A percentile compares a stretch with the other conserved stretches of the same genome.
These are phyloP conservation scores for Xenopus laevis DNA, from an alignment of 2,113 vertebrate species.

Conservation along the genomic window DNA sequence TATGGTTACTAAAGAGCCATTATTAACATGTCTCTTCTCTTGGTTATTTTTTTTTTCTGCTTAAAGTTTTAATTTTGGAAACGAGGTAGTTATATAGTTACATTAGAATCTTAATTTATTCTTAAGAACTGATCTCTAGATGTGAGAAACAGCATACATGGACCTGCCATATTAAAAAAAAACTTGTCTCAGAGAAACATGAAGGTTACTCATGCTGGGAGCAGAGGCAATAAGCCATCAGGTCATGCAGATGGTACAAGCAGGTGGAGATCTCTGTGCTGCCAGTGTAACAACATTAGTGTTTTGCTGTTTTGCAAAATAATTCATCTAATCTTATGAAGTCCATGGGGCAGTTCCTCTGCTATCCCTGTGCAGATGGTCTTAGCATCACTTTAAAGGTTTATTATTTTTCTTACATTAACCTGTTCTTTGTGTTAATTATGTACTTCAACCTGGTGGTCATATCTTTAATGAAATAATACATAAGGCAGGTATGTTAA, in stretches of 20 bases:
- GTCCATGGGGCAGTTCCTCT: constrained; percentile 18
- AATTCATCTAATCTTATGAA: constrained; percentile 32
- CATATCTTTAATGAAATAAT: too few species aligned
- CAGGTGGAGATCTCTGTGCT: constrained; percentile 30
- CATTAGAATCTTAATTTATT: too few species aligned
- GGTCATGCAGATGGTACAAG: constrained; percentile 39
- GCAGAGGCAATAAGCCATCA: constrained; percentile 15
- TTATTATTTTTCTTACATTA: constrained; percentile 1
- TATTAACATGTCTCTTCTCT: too few species aligned
- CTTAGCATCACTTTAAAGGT: background rate
- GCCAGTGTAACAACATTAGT: constrained; percentile 42
- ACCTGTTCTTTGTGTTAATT: background rate
- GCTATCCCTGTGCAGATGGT: constrained; percentile 23
- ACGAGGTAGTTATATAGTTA: too few species aligned
- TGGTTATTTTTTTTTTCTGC: too few species aligned
- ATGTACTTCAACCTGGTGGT: too few species aligned
- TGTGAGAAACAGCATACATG: too few species aligned
- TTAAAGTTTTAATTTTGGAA: too few species aligned
- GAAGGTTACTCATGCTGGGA: constrained; percentile 34
- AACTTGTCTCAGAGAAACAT: constrained; percentile 15
- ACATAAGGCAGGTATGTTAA: too few species aligned
- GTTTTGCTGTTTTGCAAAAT: constrained; percentile 34
- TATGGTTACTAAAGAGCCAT: too few species aligned
- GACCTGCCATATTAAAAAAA: background rate
- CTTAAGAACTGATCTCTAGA: too few species aligned